Evolutionary conservation across 2,888 invertebrate species (phyloP).

Genomic region (Eristalis arbustorum): DNA sequence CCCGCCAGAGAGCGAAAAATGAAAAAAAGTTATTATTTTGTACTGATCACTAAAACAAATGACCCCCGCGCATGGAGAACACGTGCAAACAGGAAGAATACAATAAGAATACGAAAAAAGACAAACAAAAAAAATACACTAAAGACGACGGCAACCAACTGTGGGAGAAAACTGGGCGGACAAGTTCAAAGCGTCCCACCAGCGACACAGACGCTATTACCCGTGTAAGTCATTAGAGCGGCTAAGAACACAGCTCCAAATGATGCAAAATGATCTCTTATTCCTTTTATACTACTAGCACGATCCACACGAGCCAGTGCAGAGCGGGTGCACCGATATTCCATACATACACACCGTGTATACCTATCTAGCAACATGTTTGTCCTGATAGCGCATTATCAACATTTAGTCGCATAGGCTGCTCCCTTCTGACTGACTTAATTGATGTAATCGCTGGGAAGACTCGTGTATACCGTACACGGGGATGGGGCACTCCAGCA

Average conservation of each 20-base stretch:
- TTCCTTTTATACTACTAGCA: constrained; percentile 37
- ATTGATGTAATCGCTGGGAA: constrained; percentile 53
- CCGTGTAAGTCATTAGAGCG: constrained; percentile 64
- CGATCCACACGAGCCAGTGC: constrained; percentile 50
- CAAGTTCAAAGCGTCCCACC: constrained; percentile 55
- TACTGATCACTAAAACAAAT: constrained; percentile 58
- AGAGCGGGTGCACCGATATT: not conserved
- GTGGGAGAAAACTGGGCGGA: constrained; percentile 63
- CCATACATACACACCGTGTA: not conserved
- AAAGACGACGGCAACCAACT: not conserved
- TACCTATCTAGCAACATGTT: constrained; percentile 52
- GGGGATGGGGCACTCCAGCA: constrained; percentile 4
- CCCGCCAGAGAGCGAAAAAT: constrained; percentile 17
- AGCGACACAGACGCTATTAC: constrained; percentile 52
- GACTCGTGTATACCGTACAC: constrained; percentile 15
- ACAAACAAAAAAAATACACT: not conserved
- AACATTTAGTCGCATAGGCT: constrained; percentile 55
- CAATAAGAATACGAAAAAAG: constrained; percentile 12
- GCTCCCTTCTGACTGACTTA: constrained; percentile 38
- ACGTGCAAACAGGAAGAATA: constrained; percentile 25
- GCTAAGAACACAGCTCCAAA: constrained; percentile 60
- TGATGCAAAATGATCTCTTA: constrained; percentile 54
- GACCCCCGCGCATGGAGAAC: constrained; percentile 46
- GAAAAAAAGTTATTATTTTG: constrained; percentile 49
- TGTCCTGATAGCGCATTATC: constrained; percentile 61